Base-by-base conservation (phyloP, 2,113 vertebrate genomes). In the Pseudopodoces humilis region DNA sequence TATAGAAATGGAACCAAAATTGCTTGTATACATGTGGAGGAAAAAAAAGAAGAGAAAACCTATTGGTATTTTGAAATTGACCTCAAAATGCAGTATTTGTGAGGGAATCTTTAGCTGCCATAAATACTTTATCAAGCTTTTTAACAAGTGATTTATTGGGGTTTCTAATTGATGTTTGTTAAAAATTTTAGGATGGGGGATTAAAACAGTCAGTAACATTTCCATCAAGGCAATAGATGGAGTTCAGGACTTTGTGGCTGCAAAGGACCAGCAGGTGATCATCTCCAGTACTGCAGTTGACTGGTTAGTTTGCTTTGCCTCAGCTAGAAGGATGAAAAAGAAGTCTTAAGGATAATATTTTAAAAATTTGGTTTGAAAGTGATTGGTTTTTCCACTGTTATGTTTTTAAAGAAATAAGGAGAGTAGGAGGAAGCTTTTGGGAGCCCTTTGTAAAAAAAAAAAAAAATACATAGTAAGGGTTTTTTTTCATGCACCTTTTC, bases 1-100 rank as follows among this genome's bases (percentile, higher is more conserved):
- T 58, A 71, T 83, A 95, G 85, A 91, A 97, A 86, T 69, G 7
- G 75, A 95, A 80, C 20, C 25, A 33, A 88, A 93, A 71, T 87
- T 86, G 77, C 84, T 88, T 92, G 28, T 39, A 65, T 13, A 55
- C 30, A 37, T 52, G 20, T 92, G 59, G 39, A 82, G 22, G 2
- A 93, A 15, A 92, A 62, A 93, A 88, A 78, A 93, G 55, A 49
- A 15, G 4, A 62, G 13, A 58, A 74, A 49, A 52, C 25, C 28
- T 63, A 9, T 19, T 22, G 35, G 21, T 44, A 13, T 62, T 55
- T 95, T 59, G 27, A 84, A 62, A 68, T 55, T 52, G 28, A 52
- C 11, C 11, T 16, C 13, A 37, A 77, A 83, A 72, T 33, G 16
- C 18, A 60, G 0, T 68, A n/a, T 80, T 88, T 52, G 25, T 65